Conservation (phyloP, 2,888 invertebrate species). For the Phasia obesa region DNA sequence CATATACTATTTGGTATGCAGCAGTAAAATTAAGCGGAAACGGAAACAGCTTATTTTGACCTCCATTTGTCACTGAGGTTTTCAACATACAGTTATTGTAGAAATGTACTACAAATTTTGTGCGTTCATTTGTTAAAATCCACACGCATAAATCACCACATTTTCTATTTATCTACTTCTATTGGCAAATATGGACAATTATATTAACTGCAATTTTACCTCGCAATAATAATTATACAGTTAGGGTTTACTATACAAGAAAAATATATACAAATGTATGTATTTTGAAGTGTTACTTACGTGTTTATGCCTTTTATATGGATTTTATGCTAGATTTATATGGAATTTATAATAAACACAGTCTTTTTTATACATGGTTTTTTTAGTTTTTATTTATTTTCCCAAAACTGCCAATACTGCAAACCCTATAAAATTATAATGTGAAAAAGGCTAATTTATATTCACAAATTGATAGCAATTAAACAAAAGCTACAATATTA, state of each 20-base stretch:
- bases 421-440: no score
- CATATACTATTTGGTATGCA: background rate
- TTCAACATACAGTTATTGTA: constrained; percentile 14
- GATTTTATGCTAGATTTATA: no score
- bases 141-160: constrained; percentile 22
- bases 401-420: no score
- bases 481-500: no score
- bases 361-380: no score
- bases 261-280: background rate
- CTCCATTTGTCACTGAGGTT: constrained; percentile 70
- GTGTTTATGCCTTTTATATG: background rate
- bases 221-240: background rate
- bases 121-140: constrained; percentile 17
- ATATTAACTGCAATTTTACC: background rate
- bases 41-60: constrained; percentile 68
- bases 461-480: no score
- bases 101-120: constrained; percentile 25
- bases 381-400: no score
- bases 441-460: no score
- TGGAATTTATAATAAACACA: no score
- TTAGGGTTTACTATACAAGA: background rate
- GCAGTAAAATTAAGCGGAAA: constrained; percentile 53
- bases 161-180: constrained; percentile 17
- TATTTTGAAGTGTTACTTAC: background rate
- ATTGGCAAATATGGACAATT: constrained; percentile 10